Percentiles rank a stretch among this genome's conserved stretches.
These are phyloP conservation scores for Macquaria ambigua DNA, from an alignment of 2,113 vertebrate genomes.

Conservation along the genomic window DNA sequence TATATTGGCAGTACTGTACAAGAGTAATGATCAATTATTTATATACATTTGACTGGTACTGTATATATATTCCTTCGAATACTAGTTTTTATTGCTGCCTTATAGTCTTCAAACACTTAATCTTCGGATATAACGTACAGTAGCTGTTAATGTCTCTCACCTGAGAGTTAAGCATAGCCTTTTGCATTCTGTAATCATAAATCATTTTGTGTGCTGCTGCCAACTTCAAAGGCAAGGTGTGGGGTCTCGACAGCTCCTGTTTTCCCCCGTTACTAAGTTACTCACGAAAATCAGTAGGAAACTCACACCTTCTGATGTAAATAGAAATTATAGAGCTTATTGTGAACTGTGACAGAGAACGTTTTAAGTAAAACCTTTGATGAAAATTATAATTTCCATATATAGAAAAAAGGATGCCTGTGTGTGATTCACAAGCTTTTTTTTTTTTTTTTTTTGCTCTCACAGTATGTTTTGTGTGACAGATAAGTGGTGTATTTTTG, in stretches of 20 bases:
- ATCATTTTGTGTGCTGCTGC: conserved; percentile 28
- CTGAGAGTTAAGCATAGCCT: conserved; percentile 48
- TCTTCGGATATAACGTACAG: neutral
- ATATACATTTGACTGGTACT: no score
- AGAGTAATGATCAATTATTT: neutral
- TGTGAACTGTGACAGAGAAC: neutral
- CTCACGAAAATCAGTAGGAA: conserved; percentile 12
- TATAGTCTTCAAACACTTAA: neutral
- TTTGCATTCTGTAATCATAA: conserved; percentile 55
- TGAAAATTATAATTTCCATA: conserved; percentile 2
- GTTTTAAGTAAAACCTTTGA: conserved; percentile 20
- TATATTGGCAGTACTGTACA: neutral
- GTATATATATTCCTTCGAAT: no score
- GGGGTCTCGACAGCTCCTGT: conserved; percentile 35
- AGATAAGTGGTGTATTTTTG: conserved; percentile 42
- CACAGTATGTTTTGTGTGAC: conserved; percentile 23
- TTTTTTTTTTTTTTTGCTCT: neutral
- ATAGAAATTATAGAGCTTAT: conserved; percentile 16
- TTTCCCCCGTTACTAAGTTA: conserved; percentile 14
- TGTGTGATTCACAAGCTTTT: neutral
- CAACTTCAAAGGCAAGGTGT: conserved; percentile 53
- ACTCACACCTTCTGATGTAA: neutral
- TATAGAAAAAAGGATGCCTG: conserved; percentile 1
- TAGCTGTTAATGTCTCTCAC: conserved; percentile 29
- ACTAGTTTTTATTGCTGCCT: conserved; percentile 3